Evolutionary conservation across 2,113 vertebrate genomes (phyloP).

Genomic region (Xenus cinereus): DNA sequence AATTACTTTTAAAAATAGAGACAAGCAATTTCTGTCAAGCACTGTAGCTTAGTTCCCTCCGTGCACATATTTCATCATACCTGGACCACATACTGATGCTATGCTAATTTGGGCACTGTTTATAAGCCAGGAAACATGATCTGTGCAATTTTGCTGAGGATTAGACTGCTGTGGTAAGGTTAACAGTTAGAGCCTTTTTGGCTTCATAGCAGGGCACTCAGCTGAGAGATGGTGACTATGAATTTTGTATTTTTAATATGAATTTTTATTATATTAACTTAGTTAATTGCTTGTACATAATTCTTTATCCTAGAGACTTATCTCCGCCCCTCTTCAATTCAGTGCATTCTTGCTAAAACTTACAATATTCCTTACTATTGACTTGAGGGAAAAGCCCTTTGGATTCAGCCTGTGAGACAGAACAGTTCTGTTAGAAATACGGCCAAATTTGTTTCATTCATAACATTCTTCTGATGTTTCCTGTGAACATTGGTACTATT

Average conservation of each 20-base stretch:
- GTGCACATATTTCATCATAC: background rate
- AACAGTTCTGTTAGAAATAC: slow-evolving; percentile 38
- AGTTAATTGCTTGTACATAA: background rate
- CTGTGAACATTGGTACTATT: background rate
- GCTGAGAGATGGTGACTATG: background rate
- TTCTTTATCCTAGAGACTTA: slow-evolving; percentile 16
- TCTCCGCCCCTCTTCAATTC: background rate
- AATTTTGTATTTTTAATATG: background rate
- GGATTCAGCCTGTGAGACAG: background rate
- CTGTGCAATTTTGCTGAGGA: background rate
- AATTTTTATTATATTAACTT: background rate
- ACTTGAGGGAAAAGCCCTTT: background rate
- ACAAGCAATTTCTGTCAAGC: background rate
- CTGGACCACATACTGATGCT: background rate
- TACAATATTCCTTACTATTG: background rate
- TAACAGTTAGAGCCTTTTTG: background rate
- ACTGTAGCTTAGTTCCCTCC: background rate
- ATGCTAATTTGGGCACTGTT: background rate
- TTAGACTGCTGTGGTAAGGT: background rate
- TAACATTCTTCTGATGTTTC: background rate
- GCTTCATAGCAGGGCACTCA: background rate
- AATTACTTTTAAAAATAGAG: background rate
- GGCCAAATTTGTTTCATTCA: background rate
- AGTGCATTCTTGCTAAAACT: background rate
- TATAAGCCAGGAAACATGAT: background rate